Base-by-base conservation (phyloP, 53 echinoderm and acorn worm species). In the Holothuria scabra region DNA sequence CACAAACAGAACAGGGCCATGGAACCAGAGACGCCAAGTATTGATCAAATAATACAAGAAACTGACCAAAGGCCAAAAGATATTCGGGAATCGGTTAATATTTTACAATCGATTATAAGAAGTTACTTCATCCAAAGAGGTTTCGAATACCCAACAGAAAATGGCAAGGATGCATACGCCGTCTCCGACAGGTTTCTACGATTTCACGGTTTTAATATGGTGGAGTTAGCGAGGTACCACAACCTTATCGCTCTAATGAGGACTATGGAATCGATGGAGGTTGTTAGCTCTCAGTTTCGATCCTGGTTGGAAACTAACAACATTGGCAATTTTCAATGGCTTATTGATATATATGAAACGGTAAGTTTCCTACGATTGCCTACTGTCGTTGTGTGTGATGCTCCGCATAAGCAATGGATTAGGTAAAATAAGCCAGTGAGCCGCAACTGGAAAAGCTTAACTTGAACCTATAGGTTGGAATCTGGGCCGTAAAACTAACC, bases 151-250 rank as follows among this genome's bases (percentile, higher is more conserved):
- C 32, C 78, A 13, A 20, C n/a, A 7, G 31, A 56, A 8, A 20
- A 78, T 0, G 57, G 56, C 12, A 32, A 20, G 3, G 28, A 56
- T 28, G 58, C 32, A 0, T 26, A 30, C 30, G 26, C 9, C 21
- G 31, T 78, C 21, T 12, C 78, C 14, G 78, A 78, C 26, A 29
- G 56, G 52, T 78, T 56, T 56, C n/a, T 78, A 56, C 26, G 57
- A 31, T 29, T 78, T 16, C 56, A 78, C 52, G 52, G 18, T 52
- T 78, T 78, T 59, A 78, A 28, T 32, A 78, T 78, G 78, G 58
- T 78, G 32, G 48, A 78, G 58, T 21, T 78, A 31, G 78, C 78
- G 28, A 56, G 78, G 52, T 78, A 78, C 32, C 57, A 78, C 30
- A 78, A 78, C 32, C 52, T 78, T 32, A 57, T 29, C 1, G 28